Evolutionary conservation across 2,113 vertebrate species (phyloP), one percentile per base, ranked within the genome.

Genomic region (Tragelaphus strepsiceros): DNA sequence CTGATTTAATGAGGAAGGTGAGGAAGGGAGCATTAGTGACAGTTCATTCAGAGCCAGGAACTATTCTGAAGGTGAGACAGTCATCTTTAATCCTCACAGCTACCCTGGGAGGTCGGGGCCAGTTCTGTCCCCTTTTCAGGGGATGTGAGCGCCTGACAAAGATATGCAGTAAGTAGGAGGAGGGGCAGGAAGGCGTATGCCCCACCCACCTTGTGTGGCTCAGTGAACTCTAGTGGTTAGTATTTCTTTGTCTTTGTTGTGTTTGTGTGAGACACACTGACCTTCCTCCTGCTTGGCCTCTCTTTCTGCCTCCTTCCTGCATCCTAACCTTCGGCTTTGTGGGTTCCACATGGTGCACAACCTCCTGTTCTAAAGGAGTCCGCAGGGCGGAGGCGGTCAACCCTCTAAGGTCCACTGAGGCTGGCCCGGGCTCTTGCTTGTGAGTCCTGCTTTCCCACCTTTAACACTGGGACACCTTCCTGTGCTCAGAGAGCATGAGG

Each of bases 171-270:
- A 6, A 35, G 3, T 3, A 13, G 1, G 3, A 10, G 11, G 49
- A 5, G 35, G 7, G 22, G 13, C 4, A 1, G 28, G 19, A 17
- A 1, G 0, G 5, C 5, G 2, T 6, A 5, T 8, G 21, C 58
- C 26, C 3, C 32, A 2, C 17, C 7, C 4, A 3, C 39, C 39
- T 0, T 0, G 30, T 2, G 54, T 0, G 49, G 35, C n/a, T 7
- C 26, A 3, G 11, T 2, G 19, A 2, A 12, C 5, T 0, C 3
- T 0, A 12, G 5, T 1, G 32, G n/a, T 58, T 21, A 9, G 12
- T n/a, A 16, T 86, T 77, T 56, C 56, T 54, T 49, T 22, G 24
- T 43, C 17, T n/a, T 11, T 11, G 24, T 17, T n/a, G 15, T 3
- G n/a, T 46, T 28, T 61, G 53, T 32, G 56, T 39, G 78, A 71